phyloP scores from a whole-genome alignment of 2,797 vertebrate species.

The Fringilla coelebs region DNA sequence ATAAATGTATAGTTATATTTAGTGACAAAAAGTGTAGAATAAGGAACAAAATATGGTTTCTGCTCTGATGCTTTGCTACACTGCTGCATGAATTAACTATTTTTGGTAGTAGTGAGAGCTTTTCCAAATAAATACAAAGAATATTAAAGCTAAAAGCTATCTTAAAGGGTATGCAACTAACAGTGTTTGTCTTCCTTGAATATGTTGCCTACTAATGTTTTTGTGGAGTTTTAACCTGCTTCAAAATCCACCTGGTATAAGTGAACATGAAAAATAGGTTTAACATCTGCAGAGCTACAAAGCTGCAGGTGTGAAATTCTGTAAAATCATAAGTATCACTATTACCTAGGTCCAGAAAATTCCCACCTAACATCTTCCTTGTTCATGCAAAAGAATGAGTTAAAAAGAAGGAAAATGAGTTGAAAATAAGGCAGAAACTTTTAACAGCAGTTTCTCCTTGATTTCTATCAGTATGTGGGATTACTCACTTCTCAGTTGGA shows the following conservation, averaged over 20 bases:
- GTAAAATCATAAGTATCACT: neutral
- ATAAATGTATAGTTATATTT: neutral
- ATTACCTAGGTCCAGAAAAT: neutral
- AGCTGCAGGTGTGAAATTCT: neutral
- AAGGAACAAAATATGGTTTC: neutral
- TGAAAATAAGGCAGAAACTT: neutral
- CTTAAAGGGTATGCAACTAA: neutral
- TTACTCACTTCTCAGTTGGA: neutral
- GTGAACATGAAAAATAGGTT: neutral
- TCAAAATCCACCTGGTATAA: neutral
- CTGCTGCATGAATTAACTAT: neutral
- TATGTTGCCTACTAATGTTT: neutral
- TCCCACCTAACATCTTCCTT: neutral
- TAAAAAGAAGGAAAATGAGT: rapidly evolving
- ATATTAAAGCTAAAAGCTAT: neutral
- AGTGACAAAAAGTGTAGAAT: neutral
- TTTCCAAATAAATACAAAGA: neutral
- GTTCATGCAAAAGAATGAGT: neutral
- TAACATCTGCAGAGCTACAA: neutral
- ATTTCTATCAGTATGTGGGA: neutral
- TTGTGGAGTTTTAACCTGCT: neutral
- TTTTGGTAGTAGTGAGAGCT: neutral
- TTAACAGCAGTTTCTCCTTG: neutral
- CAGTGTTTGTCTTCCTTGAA: neutral
- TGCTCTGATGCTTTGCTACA: neutral